Conservation (phyloP, 2,113 vertebrate genomes). For the Catagonus wagneri region DNA sequence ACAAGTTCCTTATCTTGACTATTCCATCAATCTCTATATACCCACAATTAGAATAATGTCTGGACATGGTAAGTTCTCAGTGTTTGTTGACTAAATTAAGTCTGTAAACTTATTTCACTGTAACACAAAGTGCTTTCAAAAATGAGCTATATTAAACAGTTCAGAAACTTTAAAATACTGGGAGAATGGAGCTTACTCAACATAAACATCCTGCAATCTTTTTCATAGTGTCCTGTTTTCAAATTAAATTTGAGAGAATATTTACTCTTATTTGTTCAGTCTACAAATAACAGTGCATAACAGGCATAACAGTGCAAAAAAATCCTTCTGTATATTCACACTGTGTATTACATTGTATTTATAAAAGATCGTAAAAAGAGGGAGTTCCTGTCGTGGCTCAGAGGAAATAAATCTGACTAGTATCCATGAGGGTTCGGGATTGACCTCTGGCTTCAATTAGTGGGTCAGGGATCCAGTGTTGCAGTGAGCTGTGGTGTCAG, state of each 20-base stretch:
- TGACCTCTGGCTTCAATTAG: no score
- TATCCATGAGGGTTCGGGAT: no score
- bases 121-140: conserved; percentile 19
- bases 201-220: neutral
- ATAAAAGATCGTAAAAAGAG: conserved; percentile 1
- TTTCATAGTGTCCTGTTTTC: conserved; percentile 16
- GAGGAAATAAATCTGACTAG: no score
- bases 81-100: conserved; percentile 15
- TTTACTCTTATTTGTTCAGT: conserved; percentile 8
- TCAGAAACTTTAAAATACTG: neutral
- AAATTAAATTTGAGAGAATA: conserved; percentile 20
- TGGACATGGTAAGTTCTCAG: neutral
- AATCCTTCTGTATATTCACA: neutral
- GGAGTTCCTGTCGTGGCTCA: no score
- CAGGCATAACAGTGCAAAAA: neutral
- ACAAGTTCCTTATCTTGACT: neutral
- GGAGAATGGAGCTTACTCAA: neutral
- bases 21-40: neutral
- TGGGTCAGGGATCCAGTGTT: no score
- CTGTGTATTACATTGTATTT: neutral
- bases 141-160: neutral
- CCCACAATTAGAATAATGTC: neutral
- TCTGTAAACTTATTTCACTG: neutral
- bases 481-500: no score
- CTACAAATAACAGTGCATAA: neutral